A percentile compares a stretch with the other conserved stretches of the same genome.
These are phyloP conservation scores for Coendou prehensilis DNA, from an alignment of 2,797 vertebrate species.

Conservation along the genomic window DNA sequence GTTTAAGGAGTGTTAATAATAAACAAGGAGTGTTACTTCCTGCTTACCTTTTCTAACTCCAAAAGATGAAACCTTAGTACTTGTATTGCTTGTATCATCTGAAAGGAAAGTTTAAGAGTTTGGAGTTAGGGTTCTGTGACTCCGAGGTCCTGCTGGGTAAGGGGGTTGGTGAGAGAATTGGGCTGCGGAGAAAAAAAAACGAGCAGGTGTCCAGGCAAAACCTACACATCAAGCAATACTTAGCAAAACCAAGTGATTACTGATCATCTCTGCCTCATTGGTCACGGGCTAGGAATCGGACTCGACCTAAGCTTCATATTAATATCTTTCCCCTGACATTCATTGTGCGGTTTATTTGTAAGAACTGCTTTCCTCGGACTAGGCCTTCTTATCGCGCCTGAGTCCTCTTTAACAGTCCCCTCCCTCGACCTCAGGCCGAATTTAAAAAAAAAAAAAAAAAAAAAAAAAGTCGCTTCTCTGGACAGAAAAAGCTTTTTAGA, in stretches of 20 bases:
- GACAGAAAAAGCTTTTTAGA: constrained; percentile 79
- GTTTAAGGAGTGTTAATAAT: not conserved
- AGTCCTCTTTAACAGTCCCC: constrained; percentile 67
- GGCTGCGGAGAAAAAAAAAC: not conserved
- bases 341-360: constrained; percentile 59
- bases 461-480: constrained; percentile 57
- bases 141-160: not conserved
- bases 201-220: constrained; percentile 72
- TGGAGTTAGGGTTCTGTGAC: constrained; percentile 77
- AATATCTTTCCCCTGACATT: constrained; percentile 77
- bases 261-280: constrained; percentile 86
- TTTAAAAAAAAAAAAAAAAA: not conserved
- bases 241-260: constrained; percentile 81
- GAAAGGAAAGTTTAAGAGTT: constrained; percentile 88
- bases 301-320: constrained; percentile 84
- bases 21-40: not conserved
- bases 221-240: constrained; percentile 69
- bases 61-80: constrained; percentile 99
- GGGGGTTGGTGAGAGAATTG: constrained; percentile 1
- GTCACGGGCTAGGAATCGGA: constrained; percentile 84
- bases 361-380: constrained; percentile 71
- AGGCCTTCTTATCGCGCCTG: constrained; percentile 58
- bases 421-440: constrained; percentile 61
- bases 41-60: constrained; percentile 99
- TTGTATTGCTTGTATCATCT: constrained; percentile 99